Evolutionary conservation across 64 coral and sea anemone genomes (phyloP), one percentile per base, ranked within the genome.

Genomic region (Montipora sp.): DNA sequence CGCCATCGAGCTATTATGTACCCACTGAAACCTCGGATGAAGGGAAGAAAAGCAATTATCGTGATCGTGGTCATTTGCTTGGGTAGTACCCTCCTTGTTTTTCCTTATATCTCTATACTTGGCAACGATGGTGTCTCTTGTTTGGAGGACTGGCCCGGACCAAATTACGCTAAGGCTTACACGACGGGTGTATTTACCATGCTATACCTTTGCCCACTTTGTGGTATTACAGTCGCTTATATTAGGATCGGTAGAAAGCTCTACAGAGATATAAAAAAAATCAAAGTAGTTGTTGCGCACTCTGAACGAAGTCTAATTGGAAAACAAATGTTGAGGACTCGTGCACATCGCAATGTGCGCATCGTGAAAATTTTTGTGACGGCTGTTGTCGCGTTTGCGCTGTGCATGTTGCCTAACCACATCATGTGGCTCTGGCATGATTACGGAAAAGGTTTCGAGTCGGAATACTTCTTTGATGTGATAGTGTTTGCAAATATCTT

Each of bases 351-450:
- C 14, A 95, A 95, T 45, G 59, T 78, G 19, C 47, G 51, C 1
- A 80, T 91, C 59, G 81, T 91, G 4, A 87, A 90, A 73, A 51
- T 91, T 3, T 91, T 90, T 36, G 75, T 83, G 2, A 70, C 75
- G n/a, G 88, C 93, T 57, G 93, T 95, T 10, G 27, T 87, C 0
- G 89, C 61, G 16, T 95, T 95, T 80, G 88, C 76, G 5, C 5
- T 95, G 3, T 95, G 93, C 24, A 83, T 95, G 74, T 58, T 95
- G 10, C 93, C 93, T 5, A 81, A 61, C 4, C 88, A 95, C 47
- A 14, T 90, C 3, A 22, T 75, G 12, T 95, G 93, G 93, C 9
- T 95, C 7, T 95, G 88, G 79, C 71, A 95, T 15, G 88, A 90
- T 49, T 95, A 84, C 69, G 88, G 88, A 3, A 20, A 79, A 18